A percentile compares a stretch with the other conserved stretches of the same genome.
phyloP scores from a whole-genome alignment of 2,888 invertebrate species.

The Archaeoteleia sp. region DNA sequence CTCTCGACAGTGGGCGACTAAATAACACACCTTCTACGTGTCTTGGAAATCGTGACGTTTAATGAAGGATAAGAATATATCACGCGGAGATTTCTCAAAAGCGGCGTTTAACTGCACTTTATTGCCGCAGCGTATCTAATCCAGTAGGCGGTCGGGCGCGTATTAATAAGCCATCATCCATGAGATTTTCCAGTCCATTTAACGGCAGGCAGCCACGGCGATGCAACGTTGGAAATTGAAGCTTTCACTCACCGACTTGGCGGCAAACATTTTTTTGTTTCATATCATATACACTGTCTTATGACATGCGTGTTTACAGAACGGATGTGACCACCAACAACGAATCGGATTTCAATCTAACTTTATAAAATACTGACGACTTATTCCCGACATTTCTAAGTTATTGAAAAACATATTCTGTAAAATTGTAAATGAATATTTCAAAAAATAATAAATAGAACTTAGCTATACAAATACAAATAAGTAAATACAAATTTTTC shows the following conservation, averaged over 20 bases:
- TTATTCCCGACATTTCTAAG: too few species aligned
- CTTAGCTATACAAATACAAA: too few species aligned
- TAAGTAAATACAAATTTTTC: too few species aligned
- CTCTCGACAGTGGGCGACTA: too few species aligned
- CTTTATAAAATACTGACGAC: too few species aligned
- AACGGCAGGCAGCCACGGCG: constrained; percentile 40
- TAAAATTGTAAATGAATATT: too few species aligned
- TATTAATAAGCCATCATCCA: constrained; percentile 58
- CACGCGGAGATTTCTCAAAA: constrained; percentile 30
- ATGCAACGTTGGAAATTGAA: constrained; percentile 42
- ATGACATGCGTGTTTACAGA: constrained; percentile 36
- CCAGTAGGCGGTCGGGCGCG: constrained; percentile 47
- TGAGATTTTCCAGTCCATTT: constrained; percentile 56
- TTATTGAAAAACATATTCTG: too few species aligned
- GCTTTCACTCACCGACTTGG: constrained; percentile 34
- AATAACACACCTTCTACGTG: too few species aligned
- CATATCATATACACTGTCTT: constrained; percentile 1
- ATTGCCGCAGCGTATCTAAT: constrained; percentile 50
- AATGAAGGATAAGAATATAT: constrained; percentile 30
- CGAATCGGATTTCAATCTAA: too few species aligned
- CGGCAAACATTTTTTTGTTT: constrained; percentile 36
- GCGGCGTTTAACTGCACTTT: constrained; percentile 38
- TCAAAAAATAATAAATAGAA: too few species aligned
- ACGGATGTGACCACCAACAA: too few species aligned
- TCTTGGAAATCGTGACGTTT: constrained; percentile 18